phyloP scores from a whole-genome alignment of 2,797 vertebrate species.

The Falco cherrug region DNA sequence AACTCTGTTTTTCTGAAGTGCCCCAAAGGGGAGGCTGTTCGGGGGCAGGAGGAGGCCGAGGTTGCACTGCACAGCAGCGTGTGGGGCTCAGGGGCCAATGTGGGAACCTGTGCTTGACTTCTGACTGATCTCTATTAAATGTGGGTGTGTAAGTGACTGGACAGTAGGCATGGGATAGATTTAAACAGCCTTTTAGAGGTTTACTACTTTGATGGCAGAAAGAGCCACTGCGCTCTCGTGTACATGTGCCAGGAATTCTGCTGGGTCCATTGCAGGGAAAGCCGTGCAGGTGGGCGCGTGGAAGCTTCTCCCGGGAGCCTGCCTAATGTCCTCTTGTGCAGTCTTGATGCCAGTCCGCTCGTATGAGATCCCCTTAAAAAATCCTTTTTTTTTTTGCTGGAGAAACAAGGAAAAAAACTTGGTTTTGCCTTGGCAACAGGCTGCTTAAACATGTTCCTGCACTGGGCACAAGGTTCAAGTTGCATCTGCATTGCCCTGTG shows the following conservation, averaged over 20 bases:
- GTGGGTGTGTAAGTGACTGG: not conserved
- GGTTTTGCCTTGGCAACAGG: not conserved
- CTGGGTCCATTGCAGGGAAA: not conserved
- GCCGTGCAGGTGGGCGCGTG: not conserved
- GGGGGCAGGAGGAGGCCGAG: not conserved
- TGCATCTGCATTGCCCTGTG: not conserved
- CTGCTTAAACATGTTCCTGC: fast-evolving
- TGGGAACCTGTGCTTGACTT: not conserved
- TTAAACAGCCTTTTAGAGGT: not conserved
- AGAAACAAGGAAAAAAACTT: not conserved
- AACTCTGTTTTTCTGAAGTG: not conserved
- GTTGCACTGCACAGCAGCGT: not conserved
- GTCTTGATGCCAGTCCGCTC: not conserved
- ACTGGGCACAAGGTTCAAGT: not conserved
- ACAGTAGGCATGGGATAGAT: not conserved
- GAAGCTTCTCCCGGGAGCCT: not conserved
- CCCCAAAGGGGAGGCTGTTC: not conserved
- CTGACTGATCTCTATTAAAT: not conserved
- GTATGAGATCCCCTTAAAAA: not conserved
- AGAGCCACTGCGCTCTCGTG: not conserved
- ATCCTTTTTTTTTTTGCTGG: not conserved
- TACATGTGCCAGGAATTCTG: not conserved
- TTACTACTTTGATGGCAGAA: not conserved
- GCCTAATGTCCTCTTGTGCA: not conserved
- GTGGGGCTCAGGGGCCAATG: not conserved